Conservation (phyloP, 2,888 invertebrate genomes). For the Himalopsyche tibetana region DNA sequence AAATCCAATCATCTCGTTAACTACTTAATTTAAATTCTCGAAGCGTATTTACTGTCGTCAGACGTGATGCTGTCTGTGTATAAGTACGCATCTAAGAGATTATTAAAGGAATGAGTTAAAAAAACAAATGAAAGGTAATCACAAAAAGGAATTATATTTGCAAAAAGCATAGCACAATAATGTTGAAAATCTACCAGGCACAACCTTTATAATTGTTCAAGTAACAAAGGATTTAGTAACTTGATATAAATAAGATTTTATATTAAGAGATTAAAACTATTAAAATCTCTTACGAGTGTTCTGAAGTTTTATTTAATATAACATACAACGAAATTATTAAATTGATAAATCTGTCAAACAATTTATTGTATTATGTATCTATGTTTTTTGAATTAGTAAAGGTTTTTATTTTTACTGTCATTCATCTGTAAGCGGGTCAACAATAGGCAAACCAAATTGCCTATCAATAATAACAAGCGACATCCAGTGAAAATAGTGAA, state of each 20-base stretch:
- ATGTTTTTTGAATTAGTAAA: too few species aligned
- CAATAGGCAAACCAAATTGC: background rate
- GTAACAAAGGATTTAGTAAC: too few species aligned
- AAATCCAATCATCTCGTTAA: conserved; percentile 26
- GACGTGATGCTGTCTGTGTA: background rate
- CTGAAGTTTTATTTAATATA: too few species aligned
- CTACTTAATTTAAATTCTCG: conserved; percentile 30
- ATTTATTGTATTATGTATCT: too few species aligned
- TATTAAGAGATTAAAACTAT: too few species aligned
- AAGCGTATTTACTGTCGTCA: background rate
- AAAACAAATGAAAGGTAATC: background rate
- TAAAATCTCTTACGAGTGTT: too few species aligned
- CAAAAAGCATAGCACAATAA: background rate
- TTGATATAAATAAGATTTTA: too few species aligned
- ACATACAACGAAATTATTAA: too few species aligned
- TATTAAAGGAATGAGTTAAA: background rate
- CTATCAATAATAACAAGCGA: background rate
- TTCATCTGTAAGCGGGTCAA: background rate
- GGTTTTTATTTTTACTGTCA: too few species aligned
- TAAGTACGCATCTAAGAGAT: background rate
- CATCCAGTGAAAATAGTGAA: background rate
- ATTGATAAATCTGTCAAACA: too few species aligned
- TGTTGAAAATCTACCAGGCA: background rate
- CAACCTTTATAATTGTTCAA: too few species aligned
- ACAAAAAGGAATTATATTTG: background rate